Evolutionary conservation across 2,113 vertebrate genomes (phyloP), one percentile per base, ranked within the genome.

Genomic region (Colistium nudipinnis): DNA sequence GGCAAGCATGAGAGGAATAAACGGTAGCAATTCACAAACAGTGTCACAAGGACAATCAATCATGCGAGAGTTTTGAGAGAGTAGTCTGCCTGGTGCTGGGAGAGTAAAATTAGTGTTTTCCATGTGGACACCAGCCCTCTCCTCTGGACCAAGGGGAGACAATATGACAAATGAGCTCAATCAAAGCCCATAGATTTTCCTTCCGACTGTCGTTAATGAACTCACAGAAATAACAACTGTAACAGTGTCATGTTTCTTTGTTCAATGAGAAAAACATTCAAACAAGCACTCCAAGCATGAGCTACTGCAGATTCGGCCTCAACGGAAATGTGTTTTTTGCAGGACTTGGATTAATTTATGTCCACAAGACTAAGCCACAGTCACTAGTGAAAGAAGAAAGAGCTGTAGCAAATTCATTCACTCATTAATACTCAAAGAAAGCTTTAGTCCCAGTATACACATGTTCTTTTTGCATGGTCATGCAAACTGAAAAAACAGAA

Each of bases 21-120:
- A 59, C 33, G 19, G 11, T 3, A 43, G 45, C 31, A 61, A 43
- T 60, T 54, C 76, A 73, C 56, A 16, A 14, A 54, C 25, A 43
- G 14, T 12, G 31, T 64, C 74, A 41, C 45, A 13, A 20, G 7
- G 16, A 73, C 39, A 51, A 44, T 41, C 14, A 60, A 59, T 43
- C 27, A 2, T 30, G 16, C 38, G 10, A 44, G 25, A 45, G 25
- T 24, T 30, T 10, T 62, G 44, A 43, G 35, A 35, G 54, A 70
- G 9, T 28, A 39, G 35, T 62, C n/a, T n/a, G 44, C 4, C 36
- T 9, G 2, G 22, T 30, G 51, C 27, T 27, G 47, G 33, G n/a
- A 45, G 8, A 47, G 14, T 44, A 56, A 27, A 62, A n/a, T 7
- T 4, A 24, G 28, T 7, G n/a, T 19, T 36, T 27, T 48, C 25